phyloP scores from a whole-genome alignment of 2,888 invertebrate species.

The Nephrotoma flavescens region DNA sequence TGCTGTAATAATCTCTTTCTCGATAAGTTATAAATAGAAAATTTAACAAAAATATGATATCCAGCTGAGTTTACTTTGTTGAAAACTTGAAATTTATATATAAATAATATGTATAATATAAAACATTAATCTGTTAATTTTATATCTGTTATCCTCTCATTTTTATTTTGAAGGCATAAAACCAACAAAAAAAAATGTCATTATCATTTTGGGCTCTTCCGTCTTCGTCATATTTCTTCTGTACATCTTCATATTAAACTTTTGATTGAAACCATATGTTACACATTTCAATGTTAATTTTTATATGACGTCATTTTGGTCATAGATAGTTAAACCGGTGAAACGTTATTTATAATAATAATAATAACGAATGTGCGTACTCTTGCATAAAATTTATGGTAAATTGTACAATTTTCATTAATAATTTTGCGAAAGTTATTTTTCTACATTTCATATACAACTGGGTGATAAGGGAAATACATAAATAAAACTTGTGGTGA shows the following conservation, averaged over 20 bases:
- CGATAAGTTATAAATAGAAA: not conserved
- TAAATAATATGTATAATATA: not conserved
- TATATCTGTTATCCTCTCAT: not conserved
- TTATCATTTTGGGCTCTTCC: not conserved
- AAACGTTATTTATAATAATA: not conserved
- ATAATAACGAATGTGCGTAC: not conserved
- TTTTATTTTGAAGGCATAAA: not conserved
- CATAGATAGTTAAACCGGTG: not conserved
- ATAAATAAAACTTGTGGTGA: not conserved
- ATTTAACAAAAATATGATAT: not conserved
- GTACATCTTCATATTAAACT: not conserved
- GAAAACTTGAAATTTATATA: not conserved
- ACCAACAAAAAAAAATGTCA: not conserved
- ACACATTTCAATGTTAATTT: not conserved
- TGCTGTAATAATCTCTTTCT: not conserved
- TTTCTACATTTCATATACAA: not conserved
- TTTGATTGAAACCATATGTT: not conserved
- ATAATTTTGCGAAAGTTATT: not conserved
- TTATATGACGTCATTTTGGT: not conserved
- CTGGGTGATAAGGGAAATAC: not conserved
- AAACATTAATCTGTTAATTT: not conserved
- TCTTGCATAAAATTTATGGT: not conserved
- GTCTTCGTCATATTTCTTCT: not conserved
- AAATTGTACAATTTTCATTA: not conserved
- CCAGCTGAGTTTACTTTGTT: not conserved